Evolutionary conservation across 2,888 invertebrate species (phyloP).

Genomic region (Parthenolecanium corni): DNA sequence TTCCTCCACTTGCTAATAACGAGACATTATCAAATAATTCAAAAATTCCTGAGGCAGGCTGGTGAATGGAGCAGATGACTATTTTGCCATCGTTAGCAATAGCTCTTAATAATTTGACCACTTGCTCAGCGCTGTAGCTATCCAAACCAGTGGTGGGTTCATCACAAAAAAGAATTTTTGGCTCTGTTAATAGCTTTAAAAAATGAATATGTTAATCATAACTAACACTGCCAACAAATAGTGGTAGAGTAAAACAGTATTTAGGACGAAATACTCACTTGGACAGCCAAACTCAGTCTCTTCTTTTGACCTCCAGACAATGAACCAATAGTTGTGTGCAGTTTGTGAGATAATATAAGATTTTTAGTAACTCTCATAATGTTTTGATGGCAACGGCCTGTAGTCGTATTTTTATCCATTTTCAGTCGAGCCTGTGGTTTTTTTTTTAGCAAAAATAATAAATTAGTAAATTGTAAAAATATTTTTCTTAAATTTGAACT

Average conservation of each 20-base stretch:
- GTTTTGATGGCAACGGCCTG: not conserved
- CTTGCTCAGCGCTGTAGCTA: conserved; percentile 72
- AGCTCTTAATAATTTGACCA: conserved; percentile 56
- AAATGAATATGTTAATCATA: conserved; percentile 36
- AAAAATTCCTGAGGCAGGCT: conserved; percentile 31
- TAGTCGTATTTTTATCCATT: conserved; percentile 46
- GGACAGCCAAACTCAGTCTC: conserved; percentile 73
- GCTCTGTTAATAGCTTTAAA: conserved; percentile 67
- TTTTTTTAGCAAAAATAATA: no score
- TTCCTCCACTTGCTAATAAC: conserved; percentile 26
- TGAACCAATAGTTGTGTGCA: conserved; percentile 56
- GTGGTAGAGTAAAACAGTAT: no score
- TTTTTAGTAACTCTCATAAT: conserved; percentile 43
- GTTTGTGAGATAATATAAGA: conserved; percentile 60
- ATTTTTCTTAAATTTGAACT: no score
- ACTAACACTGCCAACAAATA: no score
- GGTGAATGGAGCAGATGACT: conserved; percentile 31
- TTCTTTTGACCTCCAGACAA: conserved; percentile 85
- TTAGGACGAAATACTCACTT: no score
- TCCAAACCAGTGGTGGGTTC: conserved; percentile 90
- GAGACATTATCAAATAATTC: conserved; percentile 30
- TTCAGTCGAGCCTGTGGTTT: conserved; percentile 64
- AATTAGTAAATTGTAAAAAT: no score
- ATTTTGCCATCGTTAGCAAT: conserved; percentile 40
- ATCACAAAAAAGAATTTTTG: conserved; percentile 80